A percentile compares a stretch with the other conserved stretches of the same genome.
Evolutionary conservation across 1,140 invertebrate genomes (phyloP).

Genomic region (Dendrolimus punctatus): DNA sequence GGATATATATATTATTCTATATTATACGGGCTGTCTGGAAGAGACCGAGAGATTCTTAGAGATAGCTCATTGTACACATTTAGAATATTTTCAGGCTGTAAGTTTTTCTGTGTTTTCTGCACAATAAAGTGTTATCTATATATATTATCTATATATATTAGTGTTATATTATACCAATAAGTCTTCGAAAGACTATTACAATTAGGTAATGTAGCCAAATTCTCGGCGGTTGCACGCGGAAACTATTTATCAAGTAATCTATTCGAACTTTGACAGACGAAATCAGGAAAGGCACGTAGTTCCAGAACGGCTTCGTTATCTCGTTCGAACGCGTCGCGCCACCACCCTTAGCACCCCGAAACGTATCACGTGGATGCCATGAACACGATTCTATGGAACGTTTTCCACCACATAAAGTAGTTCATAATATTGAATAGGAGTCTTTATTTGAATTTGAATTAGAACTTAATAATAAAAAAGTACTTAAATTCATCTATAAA

Average conservation of each 20-base stretch:
- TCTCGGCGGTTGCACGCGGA: conserved; percentile 1
- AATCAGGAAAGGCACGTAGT: conserved; percentile 19
- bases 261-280: conserved; percentile 23
- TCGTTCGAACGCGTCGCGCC: conserved; percentile 18
- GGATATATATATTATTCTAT: no score
- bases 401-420: conserved; percentile 1
- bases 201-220: background rate
- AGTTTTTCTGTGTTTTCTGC: no score
- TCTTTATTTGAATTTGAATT: background rate
- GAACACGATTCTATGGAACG: conserved; percentile 2
- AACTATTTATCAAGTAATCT: conserved; percentile 27
- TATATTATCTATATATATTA: background rate
- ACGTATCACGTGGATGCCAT: conserved; percentile 10
- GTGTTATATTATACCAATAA: no score
- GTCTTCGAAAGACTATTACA: background rate
- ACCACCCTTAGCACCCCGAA: conserved; percentile 4
- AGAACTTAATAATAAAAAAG: background rate
- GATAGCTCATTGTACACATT: no score
- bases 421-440: no score
- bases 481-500: no score
- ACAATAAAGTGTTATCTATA: no score
- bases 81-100: no score
- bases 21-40: no score
- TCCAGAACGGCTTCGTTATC: conserved; percentile 25
- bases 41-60: no score